Conservation (phyloP, 2,888 invertebrate genomes). For the Germaria angustata region DNA sequence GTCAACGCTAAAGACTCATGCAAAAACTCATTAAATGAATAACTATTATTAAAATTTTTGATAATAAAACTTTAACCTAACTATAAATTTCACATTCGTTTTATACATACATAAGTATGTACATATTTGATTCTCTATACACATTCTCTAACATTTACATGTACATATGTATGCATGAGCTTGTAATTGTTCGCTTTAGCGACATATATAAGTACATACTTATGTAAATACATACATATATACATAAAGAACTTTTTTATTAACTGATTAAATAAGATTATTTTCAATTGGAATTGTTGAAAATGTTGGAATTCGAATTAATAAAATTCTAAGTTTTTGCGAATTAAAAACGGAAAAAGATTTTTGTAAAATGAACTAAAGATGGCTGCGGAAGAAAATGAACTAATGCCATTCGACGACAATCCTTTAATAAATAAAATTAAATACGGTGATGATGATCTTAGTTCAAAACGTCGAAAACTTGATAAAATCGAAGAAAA, state of each 20-base stretch:
- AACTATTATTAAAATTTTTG: too few relatives aligned
- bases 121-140: too few relatives aligned
- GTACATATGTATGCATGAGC: background rate
- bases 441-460: constrained; percentile 70
- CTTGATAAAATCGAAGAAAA: constrained; percentile 28
- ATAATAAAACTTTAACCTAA: too few relatives aligned
- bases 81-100: too few relatives aligned
- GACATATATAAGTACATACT: background rate
- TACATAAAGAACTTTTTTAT: background rate
- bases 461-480: constrained; percentile 70
- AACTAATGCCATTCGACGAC: background rate
- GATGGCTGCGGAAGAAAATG: constrained; percentile 31
- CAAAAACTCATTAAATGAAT: too few relatives aligned
- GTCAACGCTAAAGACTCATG: too few relatives aligned
- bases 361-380: constrained; percentile 21
- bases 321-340: background rate
- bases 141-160: too few relatives aligned
- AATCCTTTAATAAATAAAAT: constrained; percentile 28
- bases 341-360: background rate
- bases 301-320: background rate
- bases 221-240: background rate
- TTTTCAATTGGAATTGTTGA: constrained; percentile 52
- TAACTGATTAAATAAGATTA: background rate
- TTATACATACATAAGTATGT: too few relatives aligned
- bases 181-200: too few relatives aligned